A percentile compares a stretch with the other conserved stretches of the same genome.
phyloP scores from a whole-genome alignment of 53 echinoderm and acorn worm species.

The Echinometra lucunter region DNA sequence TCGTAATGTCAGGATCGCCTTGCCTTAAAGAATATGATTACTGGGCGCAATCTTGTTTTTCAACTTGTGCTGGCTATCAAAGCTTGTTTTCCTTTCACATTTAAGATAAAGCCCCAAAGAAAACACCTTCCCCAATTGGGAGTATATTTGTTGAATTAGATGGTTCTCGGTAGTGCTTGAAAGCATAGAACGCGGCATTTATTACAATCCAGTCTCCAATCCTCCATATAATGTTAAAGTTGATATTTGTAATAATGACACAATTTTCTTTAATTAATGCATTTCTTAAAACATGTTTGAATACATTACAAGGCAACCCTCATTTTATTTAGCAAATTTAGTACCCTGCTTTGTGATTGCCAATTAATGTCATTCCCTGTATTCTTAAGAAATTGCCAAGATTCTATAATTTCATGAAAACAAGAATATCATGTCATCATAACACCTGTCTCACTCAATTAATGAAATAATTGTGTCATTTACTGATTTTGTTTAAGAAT shows the following conservation, averaged over 20 bases:
- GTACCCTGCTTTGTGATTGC: too few species aligned
- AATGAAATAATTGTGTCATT: too few species aligned
- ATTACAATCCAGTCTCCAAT: not conserved
- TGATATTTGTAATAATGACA: not conserved
- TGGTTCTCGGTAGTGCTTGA: not conserved
- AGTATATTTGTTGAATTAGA: not conserved
- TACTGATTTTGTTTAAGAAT: too few species aligned
- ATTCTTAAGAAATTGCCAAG: too few species aligned
- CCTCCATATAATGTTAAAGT: not conserved
- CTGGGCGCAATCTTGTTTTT: slow-evolving; percentile 19
- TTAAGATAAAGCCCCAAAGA: slow-evolving; percentile 2
- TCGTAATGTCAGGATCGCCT: slow-evolving; percentile 20
- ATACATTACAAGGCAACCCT: too few species aligned
- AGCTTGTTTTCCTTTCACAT: slow-evolving; percentile 54
- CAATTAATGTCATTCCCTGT: too few species aligned
- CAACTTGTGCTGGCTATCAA: not conserved
- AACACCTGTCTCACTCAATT: too few species aligned
- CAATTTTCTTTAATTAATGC: not conserved
- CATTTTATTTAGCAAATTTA: too few species aligned
- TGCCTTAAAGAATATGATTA: slow-evolving; percentile 15
- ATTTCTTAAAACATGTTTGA: too few species aligned
- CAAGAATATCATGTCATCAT: too few species aligned
- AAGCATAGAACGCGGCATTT: not conserved
- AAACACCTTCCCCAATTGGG: slow-evolving; percentile 40
- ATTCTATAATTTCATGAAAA: too few species aligned